Conservation (phyloP, 30 jellyfish, hydroid and myxozoan species). For the Hydractinia symbiolongicarpus region DNA sequence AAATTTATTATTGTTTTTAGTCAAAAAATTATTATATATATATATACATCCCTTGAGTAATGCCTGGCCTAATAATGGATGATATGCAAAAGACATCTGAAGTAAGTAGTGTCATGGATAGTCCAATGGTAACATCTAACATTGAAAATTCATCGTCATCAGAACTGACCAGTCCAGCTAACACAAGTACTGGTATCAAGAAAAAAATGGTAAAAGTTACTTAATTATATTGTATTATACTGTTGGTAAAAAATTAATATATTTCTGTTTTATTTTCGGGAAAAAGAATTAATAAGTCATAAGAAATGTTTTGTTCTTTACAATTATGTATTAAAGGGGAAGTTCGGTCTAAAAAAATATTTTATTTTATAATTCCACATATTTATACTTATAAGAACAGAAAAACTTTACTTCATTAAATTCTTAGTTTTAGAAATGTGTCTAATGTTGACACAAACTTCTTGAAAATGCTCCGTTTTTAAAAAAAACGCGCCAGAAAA, state of each 20-base stretch:
- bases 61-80: slow-evolving; percentile 13
- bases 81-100: background rate
- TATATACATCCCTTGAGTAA: background rate
- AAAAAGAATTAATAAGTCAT: background rate
- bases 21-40: no score
- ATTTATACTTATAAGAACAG: no score
- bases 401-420: no score
- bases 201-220: background rate
- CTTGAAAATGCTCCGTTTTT: no score
- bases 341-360: no score
- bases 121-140: slow-evolving; percentile 5
- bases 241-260: background rate
- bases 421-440: no score
- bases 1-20: no score
- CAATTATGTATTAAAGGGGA: no score
- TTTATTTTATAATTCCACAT: no score
- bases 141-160: background rate
- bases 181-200: slow-evolving; percentile 20
- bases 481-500: no score
- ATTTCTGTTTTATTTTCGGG: background rate
- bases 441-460: no score
- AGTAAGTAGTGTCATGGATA: background rate
- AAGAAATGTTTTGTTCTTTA: no score
- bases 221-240: background rate
- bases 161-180: slow-evolving; percentile 23